phyloP scores from a whole-genome alignment of 92 coral and sea anemone species.

The Epizoanthus fatuus region DNA sequence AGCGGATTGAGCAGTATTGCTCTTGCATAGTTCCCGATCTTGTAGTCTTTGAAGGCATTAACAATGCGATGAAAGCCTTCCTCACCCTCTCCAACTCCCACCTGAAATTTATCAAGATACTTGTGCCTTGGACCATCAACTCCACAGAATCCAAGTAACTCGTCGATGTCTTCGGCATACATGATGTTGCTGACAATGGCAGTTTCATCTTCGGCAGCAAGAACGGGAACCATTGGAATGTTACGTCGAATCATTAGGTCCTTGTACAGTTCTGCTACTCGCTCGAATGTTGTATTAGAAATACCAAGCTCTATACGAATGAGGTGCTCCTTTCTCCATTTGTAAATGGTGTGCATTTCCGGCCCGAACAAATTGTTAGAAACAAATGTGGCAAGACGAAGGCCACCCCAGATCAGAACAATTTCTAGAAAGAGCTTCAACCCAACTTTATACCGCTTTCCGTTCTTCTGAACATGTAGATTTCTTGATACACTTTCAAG shows the following conservation, averaged over 20 bases:
- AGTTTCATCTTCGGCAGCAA: conserved; percentile 10
- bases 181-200: not conserved
- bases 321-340: conserved; percentile 44
- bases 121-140: not conserved
- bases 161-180: not conserved
- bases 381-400: conserved; percentile 50
- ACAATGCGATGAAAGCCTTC: conserved; percentile 13
- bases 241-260: not conserved
- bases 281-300: not conserved
- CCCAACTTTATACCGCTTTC: conserved; percentile 37
- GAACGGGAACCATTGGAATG: not conserved
- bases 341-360: conserved; percentile 51
- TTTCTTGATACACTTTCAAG: conserved; percentile 43
- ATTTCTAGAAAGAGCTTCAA: conserved; percentile 56
- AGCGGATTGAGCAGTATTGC: conserved; percentile 45
- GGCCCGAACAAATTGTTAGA: conserved; percentile 55
- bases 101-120: not conserved
- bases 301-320: not conserved
- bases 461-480: conserved; percentile 59
- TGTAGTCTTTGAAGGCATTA: conserved; percentile 38
- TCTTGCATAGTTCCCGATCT: conserved; percentile 36
- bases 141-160: not conserved
- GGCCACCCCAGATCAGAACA: conserved; percentile 55
- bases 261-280: not conserved
- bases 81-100: not conserved